Base-by-base conservation (phyloP, 1,140 invertebrate genomes). In the Brachionus manjavacas region DNA sequence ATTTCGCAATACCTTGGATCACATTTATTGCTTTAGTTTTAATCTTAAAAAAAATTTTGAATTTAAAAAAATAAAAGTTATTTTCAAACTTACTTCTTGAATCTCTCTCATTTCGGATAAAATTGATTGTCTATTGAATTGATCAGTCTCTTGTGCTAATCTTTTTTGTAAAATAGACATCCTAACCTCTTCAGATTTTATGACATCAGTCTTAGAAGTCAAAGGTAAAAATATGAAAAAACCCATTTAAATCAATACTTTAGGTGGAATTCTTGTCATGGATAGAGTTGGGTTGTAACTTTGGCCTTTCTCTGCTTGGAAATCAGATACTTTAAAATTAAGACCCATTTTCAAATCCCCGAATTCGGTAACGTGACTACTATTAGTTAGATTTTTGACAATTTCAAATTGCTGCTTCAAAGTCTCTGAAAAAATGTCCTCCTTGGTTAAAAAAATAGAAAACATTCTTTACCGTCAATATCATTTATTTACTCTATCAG, bases 281-380 rank as follows among this genome's bases (percentile, higher is more conserved):
- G 39, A 43, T n/a, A 83, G 60, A 55, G 20, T 81, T 46, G 60
- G 35, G 55, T 14, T 64, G 20, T 84, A 35, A 28, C 9, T 49
- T 41, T 76, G 41, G 3, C 49, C 64, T 23, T 39, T 31, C 72
- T 55, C 66, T 41, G 46, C 76, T 76, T 81, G 84, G 25, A 83
- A 80, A 11, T 85, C 31, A 31, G 46, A 12, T 31, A 83, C 76
- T 64, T 52, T 49, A 31, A 66, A 72, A 14, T 12, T 20, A 25
- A 31, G 16, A 43, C 76, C 66, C 39, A 83, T 70, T 4, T 35
- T 11, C 86, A 91, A 80, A 86, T 92, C 90, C 85, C 92, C 92
- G 88, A 90, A 93, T 86, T 92, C 89, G 87, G 89, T 87, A 2
- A 92, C 92, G 87, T 92, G 91, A 76, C 92, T 92, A 12, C 90